These are phyloP conservation scores for Platalea minor DNA, from an alignment of 2,797 vertebrate genomes.

Conservation along the genomic window DNA sequence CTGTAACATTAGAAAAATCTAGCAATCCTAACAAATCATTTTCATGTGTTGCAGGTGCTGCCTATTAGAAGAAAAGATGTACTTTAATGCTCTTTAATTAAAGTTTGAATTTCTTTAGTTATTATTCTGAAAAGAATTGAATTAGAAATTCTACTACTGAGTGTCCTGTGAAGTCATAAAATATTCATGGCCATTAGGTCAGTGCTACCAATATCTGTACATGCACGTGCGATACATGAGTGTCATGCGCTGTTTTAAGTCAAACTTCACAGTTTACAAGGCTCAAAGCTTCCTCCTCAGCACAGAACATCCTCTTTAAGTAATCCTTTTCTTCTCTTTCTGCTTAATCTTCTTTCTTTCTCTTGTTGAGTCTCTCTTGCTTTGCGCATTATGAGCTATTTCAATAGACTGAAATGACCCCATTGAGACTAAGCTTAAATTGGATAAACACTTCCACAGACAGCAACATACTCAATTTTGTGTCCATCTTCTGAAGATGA, in stretches of 20 bases:
- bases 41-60: constrained; percentile 55
- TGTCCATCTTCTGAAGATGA: not conserved
- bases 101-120: constrained; percentile 49
- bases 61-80: constrained; percentile 48
- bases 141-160: not conserved
- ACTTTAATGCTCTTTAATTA: constrained; percentile 65
- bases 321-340: constrained; percentile 51
- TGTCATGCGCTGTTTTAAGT: not conserved
- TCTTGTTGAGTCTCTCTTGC: constrained; percentile 5
- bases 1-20: constrained; percentile 33
- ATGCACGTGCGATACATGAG: not conserved
- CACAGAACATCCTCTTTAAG: constrained; percentile 33
- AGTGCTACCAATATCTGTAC: not conserved
- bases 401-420: constrained; percentile 47
- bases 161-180: not conserved
- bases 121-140: constrained; percentile 12
- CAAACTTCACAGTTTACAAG: not conserved
- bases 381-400: constrained; percentile 28
- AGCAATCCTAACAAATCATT: constrained; percentile 43
- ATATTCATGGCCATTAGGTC: not conserved
- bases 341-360: constrained; percentile 61
- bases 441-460: constrained; percentile 30
- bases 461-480: not conserved
- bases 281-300: not conserved
- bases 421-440: constrained; percentile 52